Evolutionary conservation across 2,113 vertebrate species (phyloP).

Genomic region (Vidua macroura): DNA sequence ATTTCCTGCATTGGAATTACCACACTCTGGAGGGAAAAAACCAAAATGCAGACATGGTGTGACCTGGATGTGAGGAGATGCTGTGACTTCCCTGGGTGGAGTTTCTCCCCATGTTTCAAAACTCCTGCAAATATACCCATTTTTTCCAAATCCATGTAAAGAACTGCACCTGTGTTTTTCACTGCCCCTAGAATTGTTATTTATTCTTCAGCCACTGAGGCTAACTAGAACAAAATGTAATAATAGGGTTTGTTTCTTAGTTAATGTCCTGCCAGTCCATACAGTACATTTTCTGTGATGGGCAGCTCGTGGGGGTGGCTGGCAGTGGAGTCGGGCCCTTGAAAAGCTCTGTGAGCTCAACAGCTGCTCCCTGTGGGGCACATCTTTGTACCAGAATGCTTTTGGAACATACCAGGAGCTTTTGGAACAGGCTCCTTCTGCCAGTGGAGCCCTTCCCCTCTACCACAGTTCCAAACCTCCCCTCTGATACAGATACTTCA

Average conservation of each 20-base stretch:
- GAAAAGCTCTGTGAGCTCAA: not conserved
- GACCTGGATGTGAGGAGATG: not conserved
- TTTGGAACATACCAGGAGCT: not conserved
- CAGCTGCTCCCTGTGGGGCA: not conserved
- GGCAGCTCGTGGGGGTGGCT: not conserved
- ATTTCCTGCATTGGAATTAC: not conserved
- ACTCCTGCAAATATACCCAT: not conserved
- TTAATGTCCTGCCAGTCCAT: not conserved
- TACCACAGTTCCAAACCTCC: not conserved
- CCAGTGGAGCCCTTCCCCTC: not conserved
- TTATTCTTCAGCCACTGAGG: not conserved
- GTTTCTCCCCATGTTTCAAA: not conserved
- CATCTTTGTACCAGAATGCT: not conserved
- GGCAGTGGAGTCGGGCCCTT: not conserved
- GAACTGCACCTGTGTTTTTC: not conserved
- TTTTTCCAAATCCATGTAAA: not conserved
- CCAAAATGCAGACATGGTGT: not conserved
- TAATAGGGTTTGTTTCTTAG: not conserved
- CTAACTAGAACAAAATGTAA: not conserved
- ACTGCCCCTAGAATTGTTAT: not conserved
- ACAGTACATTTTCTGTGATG: not conserved
- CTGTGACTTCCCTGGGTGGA: not conserved
- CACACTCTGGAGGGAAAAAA: not conserved
- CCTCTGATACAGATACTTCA: not conserved
- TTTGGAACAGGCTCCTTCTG: not conserved